Evolutionary conservation across 2,797 vertebrate species (phyloP).

Genomic region (Salmo trutta): DNA sequence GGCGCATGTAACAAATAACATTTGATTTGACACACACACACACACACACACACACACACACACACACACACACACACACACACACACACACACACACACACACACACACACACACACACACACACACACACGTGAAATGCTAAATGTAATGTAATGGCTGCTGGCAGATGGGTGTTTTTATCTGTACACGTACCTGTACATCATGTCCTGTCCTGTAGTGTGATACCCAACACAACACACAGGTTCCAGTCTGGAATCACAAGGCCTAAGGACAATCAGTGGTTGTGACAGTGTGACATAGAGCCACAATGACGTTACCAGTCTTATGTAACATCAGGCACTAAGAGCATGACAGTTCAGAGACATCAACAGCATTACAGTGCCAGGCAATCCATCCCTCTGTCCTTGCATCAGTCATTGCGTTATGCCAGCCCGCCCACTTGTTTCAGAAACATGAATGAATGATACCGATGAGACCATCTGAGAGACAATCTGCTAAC

Average conservation of each 20-base stretch:
- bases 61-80: too few relatives aligned
- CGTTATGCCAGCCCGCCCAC: not conserved
- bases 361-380: slow-evolving; percentile 2
- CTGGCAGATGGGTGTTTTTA: too few relatives aligned
- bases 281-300: slow-evolving; percentile 5
- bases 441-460: slow-evolving; percentile 7
- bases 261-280: not conserved
- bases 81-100: too few relatives aligned
- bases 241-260: not conserved
- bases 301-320: slow-evolving; percentile 4
- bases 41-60: too few relatives aligned
- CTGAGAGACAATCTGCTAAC: not conserved
- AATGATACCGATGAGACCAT: not conserved
- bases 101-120: too few relatives aligned
- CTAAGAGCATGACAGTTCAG: not conserved
- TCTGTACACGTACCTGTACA: too few relatives aligned
- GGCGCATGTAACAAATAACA: too few relatives aligned
- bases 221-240: not conserved
- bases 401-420: not conserved
- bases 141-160: too few relatives aligned
- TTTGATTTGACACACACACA: too few relatives aligned
- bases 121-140: too few relatives aligned
- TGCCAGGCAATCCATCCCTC: not conserved
- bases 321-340: slow-evolving; percentile 18
- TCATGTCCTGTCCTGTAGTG: too few relatives aligned